phyloP scores from a whole-genome alignment of 2,888 invertebrate species.

The Nephrocerus scutellatus region DNA sequence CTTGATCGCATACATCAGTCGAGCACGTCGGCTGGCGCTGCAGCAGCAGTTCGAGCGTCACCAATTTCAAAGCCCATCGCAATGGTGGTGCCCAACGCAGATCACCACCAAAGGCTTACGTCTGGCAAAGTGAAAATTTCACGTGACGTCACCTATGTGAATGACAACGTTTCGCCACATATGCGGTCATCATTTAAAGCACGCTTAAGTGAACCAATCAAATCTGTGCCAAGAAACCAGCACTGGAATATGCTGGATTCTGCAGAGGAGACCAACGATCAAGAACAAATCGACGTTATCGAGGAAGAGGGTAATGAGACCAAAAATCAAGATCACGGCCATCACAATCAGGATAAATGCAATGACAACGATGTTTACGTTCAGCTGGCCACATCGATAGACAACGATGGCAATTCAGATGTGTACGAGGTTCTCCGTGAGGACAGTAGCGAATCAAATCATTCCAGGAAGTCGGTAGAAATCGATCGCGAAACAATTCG shows the following conservation, averaged over 20 bases:
- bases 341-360: constrained; percentile 9
- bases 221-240: constrained; percentile 7
- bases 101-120: constrained; percentile 16
- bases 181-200: constrained; percentile 31
- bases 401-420: constrained; percentile 31
- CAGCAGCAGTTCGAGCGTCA: constrained; percentile 6
- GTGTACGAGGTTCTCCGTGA: constrained; percentile 46
- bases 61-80: constrained; percentile 15
- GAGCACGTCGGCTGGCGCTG: constrained; percentile 16
- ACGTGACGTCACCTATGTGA: constrained; percentile 72
- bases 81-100: constrained; percentile 10
- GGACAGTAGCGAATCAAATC: constrained; percentile 36
- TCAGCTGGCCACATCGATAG: constrained; percentile 26
- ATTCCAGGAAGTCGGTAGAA: constrained; percentile 52
- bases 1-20: constrained; percentile 53
- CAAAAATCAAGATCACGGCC: constrained; percentile 7
- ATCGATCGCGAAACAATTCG: constrained; percentile 79
- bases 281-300: constrained; percentile 4
- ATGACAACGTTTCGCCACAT: constrained; percentile 57
- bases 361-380: constrained; percentile 44
- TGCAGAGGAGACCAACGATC: neutral
- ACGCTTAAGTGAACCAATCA: constrained; percentile 28
- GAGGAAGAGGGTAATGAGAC: neutral
- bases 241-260: neutral
- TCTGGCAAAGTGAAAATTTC: constrained; percentile 52